phyloP scores from a whole-genome alignment of 2,797 vertebrate genomes.

The Enteromius radiatus region DNA sequence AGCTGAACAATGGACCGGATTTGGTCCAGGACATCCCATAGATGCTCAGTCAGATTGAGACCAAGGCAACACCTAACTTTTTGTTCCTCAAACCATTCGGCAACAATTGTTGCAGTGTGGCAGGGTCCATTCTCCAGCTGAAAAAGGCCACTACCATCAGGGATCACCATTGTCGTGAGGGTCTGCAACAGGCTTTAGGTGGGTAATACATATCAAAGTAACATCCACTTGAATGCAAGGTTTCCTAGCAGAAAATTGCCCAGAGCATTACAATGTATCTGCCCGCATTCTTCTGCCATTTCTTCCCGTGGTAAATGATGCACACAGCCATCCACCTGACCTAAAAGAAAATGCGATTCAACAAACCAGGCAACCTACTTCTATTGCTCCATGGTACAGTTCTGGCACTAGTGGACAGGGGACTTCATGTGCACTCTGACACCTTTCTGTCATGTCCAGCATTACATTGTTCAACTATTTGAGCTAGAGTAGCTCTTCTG shows the following conservation, averaged over 20 bases:
- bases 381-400: background rate
- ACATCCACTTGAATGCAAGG: background rate
- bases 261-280: background rate
- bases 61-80: background rate
- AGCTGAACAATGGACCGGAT: background rate
- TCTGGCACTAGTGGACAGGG: background rate
- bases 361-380: background rate
- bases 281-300: background rate
- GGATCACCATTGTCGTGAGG: background rate
- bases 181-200: background rate
- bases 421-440: background rate
- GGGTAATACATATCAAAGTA: constrained; percentile 1
- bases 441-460: background rate
- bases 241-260: constrained; percentile 3
- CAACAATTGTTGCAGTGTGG: background rate
- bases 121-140: background rate
- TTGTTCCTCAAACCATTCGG: background rate
- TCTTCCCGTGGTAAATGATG: background rate
- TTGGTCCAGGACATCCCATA: background rate
- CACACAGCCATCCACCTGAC: background rate
- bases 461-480: background rate
- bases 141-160: background rate
- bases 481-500: background rate
- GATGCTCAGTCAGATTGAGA: background rate
- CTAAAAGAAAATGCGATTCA: background rate